These are phyloP conservation scores for Sebastes umbrosus DNA, from an alignment of 2,797 vertebrate species.

Conservation along the genomic window DNA sequence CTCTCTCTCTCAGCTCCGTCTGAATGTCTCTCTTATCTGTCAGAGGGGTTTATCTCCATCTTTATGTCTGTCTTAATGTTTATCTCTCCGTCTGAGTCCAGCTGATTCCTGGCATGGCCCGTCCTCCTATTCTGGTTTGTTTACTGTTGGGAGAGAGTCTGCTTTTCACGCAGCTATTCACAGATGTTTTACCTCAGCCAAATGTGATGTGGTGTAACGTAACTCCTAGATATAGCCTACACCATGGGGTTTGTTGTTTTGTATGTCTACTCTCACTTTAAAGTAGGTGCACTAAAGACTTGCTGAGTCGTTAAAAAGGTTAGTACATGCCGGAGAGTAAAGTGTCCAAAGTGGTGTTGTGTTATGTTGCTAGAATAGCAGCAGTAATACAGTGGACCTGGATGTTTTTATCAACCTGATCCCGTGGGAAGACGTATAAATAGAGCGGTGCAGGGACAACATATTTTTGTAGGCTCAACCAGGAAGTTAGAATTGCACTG, in stretches of 20 bases:
- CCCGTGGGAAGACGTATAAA: too few species aligned
- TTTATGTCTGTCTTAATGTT: slow-evolving; percentile 53
- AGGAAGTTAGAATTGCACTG: too few species aligned
- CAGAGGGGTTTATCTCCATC: slow-evolving; percentile 37
- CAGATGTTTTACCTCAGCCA: slow-evolving; percentile 9
- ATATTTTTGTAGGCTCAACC: too few species aligned
- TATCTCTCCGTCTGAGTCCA: slow-evolving; percentile 58
- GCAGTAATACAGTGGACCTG: background rate
- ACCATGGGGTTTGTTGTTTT: slow-evolving; percentile 9
- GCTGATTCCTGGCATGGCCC: slow-evolving; percentile 12
- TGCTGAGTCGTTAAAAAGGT: background rate
- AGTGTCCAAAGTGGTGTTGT: background rate
- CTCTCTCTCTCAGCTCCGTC: background rate
- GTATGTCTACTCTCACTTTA: background rate
- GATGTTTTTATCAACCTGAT: background rate
- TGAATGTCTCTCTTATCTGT: slow-evolving; percentile 23
- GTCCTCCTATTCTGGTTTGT: slow-evolving; percentile 54
- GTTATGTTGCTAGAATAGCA: background rate
- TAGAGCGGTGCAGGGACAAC: too few species aligned
- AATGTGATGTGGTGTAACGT: slow-evolving; percentile 40
- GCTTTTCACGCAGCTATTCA: slow-evolving; percentile 45
- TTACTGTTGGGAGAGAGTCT: slow-evolving; percentile 48
- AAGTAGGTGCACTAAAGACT: background rate
- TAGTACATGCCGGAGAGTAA: background rate
- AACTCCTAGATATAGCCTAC: slow-evolving; percentile 29